Conservation (phyloP, 2,113 vertebrate genomes). For the Muntiacus muntjak region DNA sequence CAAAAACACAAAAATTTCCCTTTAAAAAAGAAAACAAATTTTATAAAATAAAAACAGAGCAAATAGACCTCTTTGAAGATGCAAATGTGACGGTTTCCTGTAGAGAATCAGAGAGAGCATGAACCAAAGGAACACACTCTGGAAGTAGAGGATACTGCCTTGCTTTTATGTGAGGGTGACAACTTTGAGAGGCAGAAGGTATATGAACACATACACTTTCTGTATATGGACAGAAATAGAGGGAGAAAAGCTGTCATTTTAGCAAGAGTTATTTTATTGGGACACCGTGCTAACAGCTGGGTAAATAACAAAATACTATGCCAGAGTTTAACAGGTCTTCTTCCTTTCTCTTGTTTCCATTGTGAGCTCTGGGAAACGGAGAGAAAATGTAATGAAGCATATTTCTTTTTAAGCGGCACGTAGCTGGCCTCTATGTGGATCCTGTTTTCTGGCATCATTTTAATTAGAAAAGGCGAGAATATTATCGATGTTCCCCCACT, state of each 20-base stretch:
- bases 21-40: not conserved
- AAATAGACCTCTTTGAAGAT: conserved; percentile 42
- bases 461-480: conserved; percentile 78
- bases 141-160: accelerated
- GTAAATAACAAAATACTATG: conserved; percentile 59
- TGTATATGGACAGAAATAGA: not conserved
- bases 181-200: not conserved
- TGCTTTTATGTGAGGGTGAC: not conserved
- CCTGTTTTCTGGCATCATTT: conserved; percentile 70
- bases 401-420: conserved; percentile 37
- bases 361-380: conserved; percentile 54
- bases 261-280: conserved; percentile 37
- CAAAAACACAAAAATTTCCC: not conserved
- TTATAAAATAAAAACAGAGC: not conserved
- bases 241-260: not conserved
- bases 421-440: conserved; percentile 54
- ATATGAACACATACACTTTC: not conserved
- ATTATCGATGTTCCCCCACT: conserved; percentile 63
- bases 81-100: not conserved
- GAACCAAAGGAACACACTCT: not conserved
- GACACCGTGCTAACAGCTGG: conserved; percentile 36
- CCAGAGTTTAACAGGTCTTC: conserved; percentile 69
- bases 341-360: conserved; percentile 27
- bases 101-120: not conserved
- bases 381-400: conserved; percentile 46